Evolutionary conservation across 2,888 invertebrate species (phyloP), one percentile per base, ranked within the genome.

Genomic region (Agriotes lineatus): DNA sequence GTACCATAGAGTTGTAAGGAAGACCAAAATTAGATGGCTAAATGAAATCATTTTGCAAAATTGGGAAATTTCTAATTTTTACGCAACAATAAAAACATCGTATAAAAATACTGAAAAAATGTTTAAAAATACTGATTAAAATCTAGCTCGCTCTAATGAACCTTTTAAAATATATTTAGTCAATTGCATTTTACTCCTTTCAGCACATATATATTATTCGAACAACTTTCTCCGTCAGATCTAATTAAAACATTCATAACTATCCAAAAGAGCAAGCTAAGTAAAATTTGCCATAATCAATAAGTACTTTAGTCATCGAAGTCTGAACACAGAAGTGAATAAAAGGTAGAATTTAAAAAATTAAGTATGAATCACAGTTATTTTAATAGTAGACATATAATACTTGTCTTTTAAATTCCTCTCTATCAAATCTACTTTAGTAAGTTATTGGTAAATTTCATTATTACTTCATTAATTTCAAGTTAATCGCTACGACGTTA

Each of bases 331-430:
- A 22, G 20, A 18, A 20, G 39, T 10, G 35, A 35, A 48, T 35
- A 52, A 33, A 30, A 33, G 20, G 12, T 12, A 42, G 42, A 52
- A 64, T 35, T 12, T 48, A 9, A 14, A 63, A 52, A 64, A 52
- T 50, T 59, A 64, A 64, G 59, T 67, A 64, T 18, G 68, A 69
- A 69, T 69, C 68, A 69, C 68, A 69, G 68, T 64, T 64, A 64
- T 58, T 68, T 25, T 48, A 57, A 68, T 50, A 56, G 57, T 58
- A 68, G 67, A 63, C 57, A 58, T 50, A 56, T 45, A 67, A 67
- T 62, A 57, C 52, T 67, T 57, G 67, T 67, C 67, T 67, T 62
- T 67, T 52, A 18, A 33, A 52, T 52, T 48, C 7, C 12, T 52
- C 7, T 9, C 52, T 52, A 52, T 18, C 33, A 33, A 52, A 48